A percentile compares a stretch with the other conserved stretches of the same genome.
These are phyloP conservation scores for Noctuana brunneofusca DNA, from an alignment of 2,888 invertebrate genomes.

Conservation along the genomic window DNA sequence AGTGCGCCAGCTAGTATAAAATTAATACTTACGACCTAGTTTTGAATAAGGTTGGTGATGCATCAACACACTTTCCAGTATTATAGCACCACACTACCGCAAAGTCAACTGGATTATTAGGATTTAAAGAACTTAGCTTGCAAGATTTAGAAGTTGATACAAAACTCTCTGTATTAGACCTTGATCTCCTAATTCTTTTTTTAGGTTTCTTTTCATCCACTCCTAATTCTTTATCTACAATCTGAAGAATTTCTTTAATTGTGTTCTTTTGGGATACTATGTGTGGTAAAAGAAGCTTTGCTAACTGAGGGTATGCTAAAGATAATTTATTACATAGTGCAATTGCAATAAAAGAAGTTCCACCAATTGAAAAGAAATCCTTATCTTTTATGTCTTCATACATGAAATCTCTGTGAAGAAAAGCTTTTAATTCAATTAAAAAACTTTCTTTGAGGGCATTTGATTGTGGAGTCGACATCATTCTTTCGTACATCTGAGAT, in stretches of 20 bases:
- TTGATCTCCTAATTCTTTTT: constrained; percentile 51
- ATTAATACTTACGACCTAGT: constrained; percentile 66
- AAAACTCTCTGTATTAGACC: constrained; percentile 36
- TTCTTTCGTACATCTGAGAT: constrained; percentile 63
- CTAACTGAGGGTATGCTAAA: constrained; percentile 60
- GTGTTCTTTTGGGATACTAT: constrained; percentile 75
- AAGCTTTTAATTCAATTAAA: constrained; percentile 56
- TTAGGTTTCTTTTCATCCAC: constrained; percentile 46
- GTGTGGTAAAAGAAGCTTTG: constrained; percentile 78
- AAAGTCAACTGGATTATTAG: constrained; percentile 50
- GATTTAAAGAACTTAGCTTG: constrained; percentile 42
- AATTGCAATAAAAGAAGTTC: constrained; percentile 87
- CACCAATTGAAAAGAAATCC: constrained; percentile 85
- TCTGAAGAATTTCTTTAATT: constrained; percentile 61
- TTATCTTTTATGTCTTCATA: constrained; percentile 64
- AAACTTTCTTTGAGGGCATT: constrained; percentile 50
- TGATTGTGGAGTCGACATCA: constrained; percentile 44
- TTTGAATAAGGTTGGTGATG: constrained; percentile 85
- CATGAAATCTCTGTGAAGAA: constrained; percentile 50
- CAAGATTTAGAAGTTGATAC: constrained; percentile 29
- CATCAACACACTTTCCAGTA: constrained; percentile 92
- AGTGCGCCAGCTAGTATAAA: no score
- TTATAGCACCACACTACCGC: constrained; percentile 83
- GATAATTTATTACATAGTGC: constrained; percentile 84
- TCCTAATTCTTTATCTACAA: constrained; percentile 55